A percentile compares a stretch with the other conserved stretches of the same genome.
Conservation (phyloP, 2,888 invertebrate genomes). For the Pristionchus entomophagus region DNA sequence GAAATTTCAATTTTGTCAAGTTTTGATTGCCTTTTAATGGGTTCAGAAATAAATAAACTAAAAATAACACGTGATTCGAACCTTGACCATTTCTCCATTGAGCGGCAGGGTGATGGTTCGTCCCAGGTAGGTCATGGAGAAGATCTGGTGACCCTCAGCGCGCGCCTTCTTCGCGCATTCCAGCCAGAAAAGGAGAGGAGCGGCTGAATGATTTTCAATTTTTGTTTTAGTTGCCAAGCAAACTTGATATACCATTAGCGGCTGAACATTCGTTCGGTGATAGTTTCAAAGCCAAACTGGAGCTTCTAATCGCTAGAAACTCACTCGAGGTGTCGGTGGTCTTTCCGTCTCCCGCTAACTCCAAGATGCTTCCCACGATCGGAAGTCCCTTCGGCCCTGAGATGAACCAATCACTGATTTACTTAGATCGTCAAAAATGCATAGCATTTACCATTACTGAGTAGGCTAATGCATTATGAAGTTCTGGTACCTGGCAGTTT, state of each 20-base stretch:
- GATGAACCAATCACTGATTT: too few relatives aligned
- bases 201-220: not conserved
- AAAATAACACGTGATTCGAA: not conserved
- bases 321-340: not conserved
- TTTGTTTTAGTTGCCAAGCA: not conserved
- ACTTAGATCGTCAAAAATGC: too few relatives aligned
- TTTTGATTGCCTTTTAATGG: too few relatives aligned
- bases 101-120: conserved; percentile 32
- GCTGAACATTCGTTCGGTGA: too few relatives aligned
- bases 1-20: not conserved
- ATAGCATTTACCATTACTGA: too few relatives aligned
- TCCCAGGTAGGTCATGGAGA: conserved; percentile 20
- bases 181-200: conserved; percentile 24
- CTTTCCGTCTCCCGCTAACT: conserved; percentile 27
- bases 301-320: too few relatives aligned
- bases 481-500: conserved; percentile 18
- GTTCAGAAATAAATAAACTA: too few relatives aligned
- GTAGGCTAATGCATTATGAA: not conserved
- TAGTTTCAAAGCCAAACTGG: not conserved
- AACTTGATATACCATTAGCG: not conserved
- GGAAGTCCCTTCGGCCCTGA: conserved; percentile 41
- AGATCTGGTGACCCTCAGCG: conserved; percentile 18
- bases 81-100: conserved; percentile 33
- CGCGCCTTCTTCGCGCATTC: conserved; percentile 1
- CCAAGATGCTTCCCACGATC: not conserved